Evolutionary conservation across 2,888 invertebrate genomes (phyloP), one percentile per base, ranked within the genome.

Genomic region (Odontomyia ornata): DNA sequence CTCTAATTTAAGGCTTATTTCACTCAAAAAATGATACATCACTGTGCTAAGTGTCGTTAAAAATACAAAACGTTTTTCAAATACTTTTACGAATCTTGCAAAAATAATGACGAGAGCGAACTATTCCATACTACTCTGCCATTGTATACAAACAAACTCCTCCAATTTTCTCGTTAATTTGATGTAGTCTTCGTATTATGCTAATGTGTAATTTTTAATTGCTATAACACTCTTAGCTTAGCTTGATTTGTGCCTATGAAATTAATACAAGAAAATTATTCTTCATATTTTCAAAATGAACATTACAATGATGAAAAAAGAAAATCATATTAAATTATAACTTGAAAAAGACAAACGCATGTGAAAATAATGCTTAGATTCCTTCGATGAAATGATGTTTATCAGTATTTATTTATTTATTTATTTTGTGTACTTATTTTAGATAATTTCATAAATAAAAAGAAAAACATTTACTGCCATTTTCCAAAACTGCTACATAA

Each of bases 321-420:
- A 36, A 36, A 36, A 36, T 36, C 36, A 36, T 36, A 5, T 36
- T 36, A 3, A 36, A 36, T 36, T 9, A 36, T 36, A 36, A 9
- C 9, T 36, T 36, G 5, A 9, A 36, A 36, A 36, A 36, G 36
- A 36, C 36, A 36, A 36, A 36, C 36, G 36, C 36, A 36, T 5
- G 9, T 36, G 36, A 36, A 36, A 36, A 60, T 25, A 56, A 56
- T 18, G n/a, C n/a, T n/a, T n/a, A n/a, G n/a, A n/a, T 52, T 52
- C 52, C 18, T 52, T 13, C 52, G n/a, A 60, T 60, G 13, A 60
- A 60, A 60, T 18, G 60, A 60, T 60, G 21, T 25, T 60, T 21
- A 60, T 60, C 60, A 60, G 60, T 60, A 60, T 60, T 60, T 60
- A 60, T 60, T 60, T 60, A 60, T 60, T 60, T 60, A 60, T 60